Base-by-base conservation (phyloP, 2,888 invertebrate species). In the Trachelus tabidus region DNA sequence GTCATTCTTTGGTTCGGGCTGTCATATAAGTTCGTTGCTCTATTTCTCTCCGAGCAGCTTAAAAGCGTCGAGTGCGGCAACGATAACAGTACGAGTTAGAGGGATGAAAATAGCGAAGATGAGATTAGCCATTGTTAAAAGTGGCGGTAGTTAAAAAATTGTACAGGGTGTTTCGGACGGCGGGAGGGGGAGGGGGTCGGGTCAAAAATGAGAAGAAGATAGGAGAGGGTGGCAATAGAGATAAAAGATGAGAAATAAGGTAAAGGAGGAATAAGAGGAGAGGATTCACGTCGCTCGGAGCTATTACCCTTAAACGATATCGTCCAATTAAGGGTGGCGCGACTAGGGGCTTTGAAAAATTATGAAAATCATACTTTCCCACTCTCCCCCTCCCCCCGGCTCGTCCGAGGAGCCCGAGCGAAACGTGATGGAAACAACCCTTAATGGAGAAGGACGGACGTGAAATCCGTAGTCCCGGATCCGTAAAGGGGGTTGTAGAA, bases 301-400 rank as follows among this genome's bases (percentile, higher is more conserved):
- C 80, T 77, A 81, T 81, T 80, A 79, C 74, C 69, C 81, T 77
- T 75, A 82, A 85, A 85, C 82, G 84, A 85, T 85, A 85, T 85
- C 83, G 83, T 83, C 82, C 81, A 83, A 85, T 85, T 84, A 85
- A 83, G 33, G 33, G 31, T 34, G 71, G 33, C 71, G 71, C 71
- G 71, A 12, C 23, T 30, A 34, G 71, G 33, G 71, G 78, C 69
- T 78, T 78, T 78, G 78, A 78, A 78, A 78, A 78, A 78, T 78
- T 78, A 78, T 73, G 40, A 78, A 78, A 75, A 78, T 78, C 78
- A 78, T 78, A 78, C 78, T 78, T 78, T 71, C 23, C 71, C 71
- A 12, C 71, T 71, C 12, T 75, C 75, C 73, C 37, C 33, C 33
- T 31, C 1, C 31, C 31, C 31, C 31, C 31, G 56, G 23, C 2